phyloP scores from a whole-genome alignment of 2,888 invertebrate species.

The Agrochola lychnidis region DNA sequence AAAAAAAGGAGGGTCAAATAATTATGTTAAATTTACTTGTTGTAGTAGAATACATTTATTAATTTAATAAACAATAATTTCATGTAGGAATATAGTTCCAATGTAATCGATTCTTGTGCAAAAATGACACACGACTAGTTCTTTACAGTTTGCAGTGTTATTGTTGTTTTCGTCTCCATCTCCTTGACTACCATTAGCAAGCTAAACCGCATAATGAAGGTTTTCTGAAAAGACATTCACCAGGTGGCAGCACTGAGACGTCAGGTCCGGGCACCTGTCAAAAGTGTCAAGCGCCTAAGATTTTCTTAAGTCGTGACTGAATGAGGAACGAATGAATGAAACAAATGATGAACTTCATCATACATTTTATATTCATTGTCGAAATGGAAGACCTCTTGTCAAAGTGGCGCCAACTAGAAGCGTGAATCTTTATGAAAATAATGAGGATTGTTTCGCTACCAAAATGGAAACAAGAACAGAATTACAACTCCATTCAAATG shows the following conservation, averaged over 20 bases:
- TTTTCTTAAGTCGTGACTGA: too few relatives aligned
- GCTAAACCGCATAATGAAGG: too few relatives aligned
- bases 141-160: background rate
- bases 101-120: background rate
- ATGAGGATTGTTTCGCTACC: background rate
- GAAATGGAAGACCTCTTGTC: too few relatives aligned
- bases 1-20: background rate
- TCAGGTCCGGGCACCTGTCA: too few relatives aligned
- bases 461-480: conserved; percentile 2
- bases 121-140: background rate
- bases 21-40: background rate
- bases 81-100: background rate
- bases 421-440: too few relatives aligned
- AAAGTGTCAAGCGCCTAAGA: too few relatives aligned
- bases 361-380: too few relatives aligned
- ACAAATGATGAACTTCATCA: too few relatives aligned
- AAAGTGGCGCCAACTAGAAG: too few relatives aligned
- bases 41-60: background rate
- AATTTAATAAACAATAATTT: background rate
- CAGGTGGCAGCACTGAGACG: too few relatives aligned
- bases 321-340: too few relatives aligned
- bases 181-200: background rate
- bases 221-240: too few relatives aligned
- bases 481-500: conserved; percentile 16
- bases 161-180: conserved; percentile 9